Evolutionary conservation across 2,797 vertebrate genomes (phyloP), one percentile per base, ranked within the genome.

Genomic region (Rhinophrynus dorsalis): DNA sequence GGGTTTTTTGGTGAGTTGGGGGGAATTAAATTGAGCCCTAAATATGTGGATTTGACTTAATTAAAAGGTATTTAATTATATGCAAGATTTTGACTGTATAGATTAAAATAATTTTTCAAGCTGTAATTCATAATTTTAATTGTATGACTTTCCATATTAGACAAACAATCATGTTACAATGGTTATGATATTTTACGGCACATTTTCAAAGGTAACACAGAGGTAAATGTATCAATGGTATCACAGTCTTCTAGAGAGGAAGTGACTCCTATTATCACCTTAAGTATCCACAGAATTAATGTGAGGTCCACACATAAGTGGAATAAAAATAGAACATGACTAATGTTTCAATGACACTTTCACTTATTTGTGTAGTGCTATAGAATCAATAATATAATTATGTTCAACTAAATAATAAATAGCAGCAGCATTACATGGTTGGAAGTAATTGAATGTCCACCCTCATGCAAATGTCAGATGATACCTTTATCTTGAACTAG

Each of bases 351-450:
- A 17, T 54, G 10, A 32, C 17, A 54, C 18, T 40, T 20, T 54
- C 11, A 23, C 12, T 32, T 26, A 30, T 3, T 13, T 6, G 13
- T 6, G n/a, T 18, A 5, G 9, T 35, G 23, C 24, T 24, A 9
- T 47, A 11, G 18, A 29, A 47, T 47, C 40, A n/a, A 67, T 67
- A 23, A 47, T 21, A 23, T 67, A 45, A 55, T 67, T 56, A 67
- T 47, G 47, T 57, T 47, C 33, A 10, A 35, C n/a, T 20, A 44
- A 47, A 45, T 45, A 57, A 32, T 27, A 56, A 55, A 55, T 45
- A 55, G 26, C 38, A 45, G 15, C 62, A 11, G 32, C 37, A 42
- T n/a, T 30, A 30, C 32, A 26, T 55, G 37, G 42, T 55, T 24
- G 24, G 27, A 23, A 2, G 11, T 67, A 57, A 67, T 67, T 67